Percentiles rank a stretch among this genome's conserved stretches.
Conservation (phyloP, 2,888 invertebrate genomes). For the Brenthis ino region DNA sequence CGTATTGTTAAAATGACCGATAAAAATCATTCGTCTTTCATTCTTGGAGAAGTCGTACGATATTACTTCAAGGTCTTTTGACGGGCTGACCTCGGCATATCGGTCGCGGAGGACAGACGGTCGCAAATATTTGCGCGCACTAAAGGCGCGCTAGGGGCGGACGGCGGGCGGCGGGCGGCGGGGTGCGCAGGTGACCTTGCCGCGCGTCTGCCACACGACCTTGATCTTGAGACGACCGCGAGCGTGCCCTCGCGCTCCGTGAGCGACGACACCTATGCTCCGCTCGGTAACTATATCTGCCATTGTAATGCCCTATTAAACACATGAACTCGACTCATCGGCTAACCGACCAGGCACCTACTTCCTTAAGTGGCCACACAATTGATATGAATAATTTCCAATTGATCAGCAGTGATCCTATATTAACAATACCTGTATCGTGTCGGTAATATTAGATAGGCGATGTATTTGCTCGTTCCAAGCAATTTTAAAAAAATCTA, state of each 20-base stretch:
- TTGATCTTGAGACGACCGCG: conserved; percentile 82
- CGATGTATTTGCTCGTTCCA: no score
- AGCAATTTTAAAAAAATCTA: no score
- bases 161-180: conserved; percentile 40
- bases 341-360: conserved; percentile 3
- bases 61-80: conserved; percentile 78
- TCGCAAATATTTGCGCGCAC: conserved; percentile 79
- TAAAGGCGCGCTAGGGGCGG: conserved; percentile 52
- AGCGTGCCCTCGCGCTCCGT: conserved; percentile 47
- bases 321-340: conserved; percentile 11
- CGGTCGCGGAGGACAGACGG: conserved; percentile 82
- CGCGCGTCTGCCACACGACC: conserved; percentile 75
- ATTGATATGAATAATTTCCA: conserved; percentile 25
- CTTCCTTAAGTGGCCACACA: conserved; percentile 23
- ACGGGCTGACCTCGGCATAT: conserved; percentile 80
- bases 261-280: conserved; percentile 59
- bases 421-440: neutral
- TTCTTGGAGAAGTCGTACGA: conserved; percentile 71
- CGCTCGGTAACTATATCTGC: conserved; percentile 36
- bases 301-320: conserved; percentile 29
- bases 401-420: conserved; percentile 10
- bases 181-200: conserved; percentile 69
- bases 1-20: conserved; percentile 53
- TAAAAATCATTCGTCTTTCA: conserved; percentile 63
- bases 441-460: no score